These are phyloP conservation scores for Brachionus calyciflorus DNA, from an alignment of 1,140 invertebrate species.

Conservation along the genomic window DNA sequence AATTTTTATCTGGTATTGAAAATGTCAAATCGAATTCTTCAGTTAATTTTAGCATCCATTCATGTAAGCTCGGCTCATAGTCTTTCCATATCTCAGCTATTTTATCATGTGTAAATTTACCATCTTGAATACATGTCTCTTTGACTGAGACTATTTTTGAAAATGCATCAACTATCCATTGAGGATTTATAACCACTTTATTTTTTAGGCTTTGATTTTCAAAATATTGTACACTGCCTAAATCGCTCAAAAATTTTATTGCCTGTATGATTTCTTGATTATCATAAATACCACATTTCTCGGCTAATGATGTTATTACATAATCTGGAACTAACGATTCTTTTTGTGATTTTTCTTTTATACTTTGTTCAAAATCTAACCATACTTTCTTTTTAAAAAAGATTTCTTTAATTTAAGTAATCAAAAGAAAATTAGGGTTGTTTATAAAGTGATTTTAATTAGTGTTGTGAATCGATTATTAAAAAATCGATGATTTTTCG, in stretches of 20 bases:
- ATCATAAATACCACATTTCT: slow-evolving; percentile 32
- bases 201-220: slow-evolving; percentile 54
- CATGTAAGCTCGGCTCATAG: slow-evolving; percentile 52
- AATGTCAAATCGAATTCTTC: slow-evolving; percentile 60
- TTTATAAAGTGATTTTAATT: too few relatives aligned
- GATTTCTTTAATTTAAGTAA: too few relatives aligned
- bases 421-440: too few relatives aligned
- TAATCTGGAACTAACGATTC: not conserved
- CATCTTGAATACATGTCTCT: slow-evolving; percentile 55
- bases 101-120: slow-evolving; percentile 53
- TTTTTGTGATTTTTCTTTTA: not conserved
- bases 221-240: slow-evolving; percentile 59
- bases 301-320: slow-evolving; percentile 4
- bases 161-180: slow-evolving; percentile 61
- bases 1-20: slow-evolving; percentile 44
- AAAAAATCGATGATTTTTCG: too few relatives aligned
- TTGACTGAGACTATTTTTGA: slow-evolving; percentile 58
- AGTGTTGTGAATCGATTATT: too few relatives aligned
- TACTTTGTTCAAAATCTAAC: slow-evolving; percentile 54
- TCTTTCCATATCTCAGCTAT: slow-evolving; percentile 54
- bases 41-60: slow-evolving; percentile 57
- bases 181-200: slow-evolving; percentile 57
- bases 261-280: slow-evolving; percentile 52
- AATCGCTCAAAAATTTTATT: slow-evolving; percentile 57
- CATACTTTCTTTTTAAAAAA: slow-evolving; percentile 50